phyloP scores from a whole-genome alignment of 2,888 invertebrate species.

The Agriopis leucophaearia region DNA sequence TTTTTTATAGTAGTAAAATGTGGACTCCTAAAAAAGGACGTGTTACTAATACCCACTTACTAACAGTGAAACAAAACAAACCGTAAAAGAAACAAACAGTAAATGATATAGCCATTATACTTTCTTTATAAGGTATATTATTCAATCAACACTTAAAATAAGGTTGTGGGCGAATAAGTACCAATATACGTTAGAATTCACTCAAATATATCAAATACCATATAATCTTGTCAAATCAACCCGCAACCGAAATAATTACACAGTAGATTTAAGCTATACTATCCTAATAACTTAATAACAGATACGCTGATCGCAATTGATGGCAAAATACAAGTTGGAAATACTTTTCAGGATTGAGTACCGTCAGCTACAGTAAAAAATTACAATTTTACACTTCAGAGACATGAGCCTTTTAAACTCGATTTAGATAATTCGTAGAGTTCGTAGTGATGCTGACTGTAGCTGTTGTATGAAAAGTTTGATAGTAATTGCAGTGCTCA shows the following conservation, averaged over 20 bases:
- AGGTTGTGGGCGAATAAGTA: too few species aligned
- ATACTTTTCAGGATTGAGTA: neutral
- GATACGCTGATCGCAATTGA: neutral
- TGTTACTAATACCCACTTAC: too few species aligned
- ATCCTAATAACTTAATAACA: conserved; percentile 10
- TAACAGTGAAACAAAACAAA: too few species aligned
- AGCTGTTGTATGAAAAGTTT: neutral
- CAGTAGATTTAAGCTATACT: neutral
- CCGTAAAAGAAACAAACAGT: too few species aligned
- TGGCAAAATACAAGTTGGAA: neutral
- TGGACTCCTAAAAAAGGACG: too few species aligned
- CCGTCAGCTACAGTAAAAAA: neutral
- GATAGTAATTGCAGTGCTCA: neutral
- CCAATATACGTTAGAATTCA: neutral
- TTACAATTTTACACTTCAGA: neutral
- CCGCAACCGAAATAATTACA: neutral
- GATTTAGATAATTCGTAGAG: too few species aligned
- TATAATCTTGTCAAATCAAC: neutral
- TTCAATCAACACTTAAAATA: neutral
- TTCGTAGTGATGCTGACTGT: neutral
- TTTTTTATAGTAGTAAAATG: too few species aligned
- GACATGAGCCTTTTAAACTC: too few species aligned
- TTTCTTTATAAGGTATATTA: too few species aligned
- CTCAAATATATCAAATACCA: neutral
- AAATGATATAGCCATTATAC: too few species aligned